Evolutionary conservation across 2,888 invertebrate genomes (phyloP), one percentile per base, ranked within the genome.

Genomic region (Chalcosyrphus nemorum): DNA sequence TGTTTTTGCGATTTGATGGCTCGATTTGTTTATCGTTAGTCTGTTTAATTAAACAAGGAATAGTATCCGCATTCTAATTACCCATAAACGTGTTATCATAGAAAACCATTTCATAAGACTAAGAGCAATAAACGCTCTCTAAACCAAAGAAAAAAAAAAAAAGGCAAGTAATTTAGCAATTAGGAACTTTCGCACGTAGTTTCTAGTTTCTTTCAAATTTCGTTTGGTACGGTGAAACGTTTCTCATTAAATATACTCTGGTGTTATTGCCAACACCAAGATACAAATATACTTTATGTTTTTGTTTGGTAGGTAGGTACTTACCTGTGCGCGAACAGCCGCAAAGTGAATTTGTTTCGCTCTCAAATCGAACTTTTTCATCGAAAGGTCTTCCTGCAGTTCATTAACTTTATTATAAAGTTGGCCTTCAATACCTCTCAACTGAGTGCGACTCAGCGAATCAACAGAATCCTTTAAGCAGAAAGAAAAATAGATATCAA

Each of bases 321-420:
- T 93, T 93, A 98, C 98, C 95, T 98, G 98, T 76, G 97, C 95
- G 92, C 95, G 94, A 71, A 98, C 95, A 76, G 98, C 97, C 66
- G 97, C 95, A 85, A 98, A 93, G 92, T 98, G 98, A 86, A 98
- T 93, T 91, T 97, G 97, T 54, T 97, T 97, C 63, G 97, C 96
- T 87, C 97, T 94, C 87, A 98, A 94, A 93, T 98, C 98, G 92
- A 98, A 98, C 89, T 96, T 95, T 92, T 98, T 98, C 93, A 97
- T 93, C 86, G 98, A 97, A 90, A 98, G 96, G 89, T 98, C 98
- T 92, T 98, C 98, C 93, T 98, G 96, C 66, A 98, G 93, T 92
- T 98, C 98, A 91, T 98, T 98, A 88, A 97, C 97, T 93, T 98
- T 98, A 91, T 96, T 97, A 92, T 95, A 97, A 78, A 97, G 93